Evolutionary conservation across 2,113 vertebrate genomes (phyloP), one percentile per base, ranked within the genome.

Genomic region (Sigmodon hispidus): DNA sequence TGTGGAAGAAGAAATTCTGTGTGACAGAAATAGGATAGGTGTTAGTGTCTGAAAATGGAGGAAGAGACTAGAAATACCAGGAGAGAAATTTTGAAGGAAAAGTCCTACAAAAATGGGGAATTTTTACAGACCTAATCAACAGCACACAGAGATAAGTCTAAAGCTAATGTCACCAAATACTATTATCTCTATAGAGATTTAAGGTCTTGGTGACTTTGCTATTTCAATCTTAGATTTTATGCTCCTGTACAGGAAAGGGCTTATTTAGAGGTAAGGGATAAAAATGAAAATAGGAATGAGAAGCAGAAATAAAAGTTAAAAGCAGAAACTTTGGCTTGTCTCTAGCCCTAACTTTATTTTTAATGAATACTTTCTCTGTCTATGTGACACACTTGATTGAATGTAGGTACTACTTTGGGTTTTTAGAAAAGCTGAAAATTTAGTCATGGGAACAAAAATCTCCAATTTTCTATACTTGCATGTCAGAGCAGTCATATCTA

Each of bases 81-180:
- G 34, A 72, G 7, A 87, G 1, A 94, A n/a, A 40, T 83, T 90
- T 93, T 92, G 43, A 79, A 94, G 7, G 55, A 4, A 83, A 45
- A 91, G 12, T 31, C 22, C 84, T n/a, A 55, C 34, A 92, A 96
- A 88, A 80, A 48, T 40, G 29, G 24, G 21, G 3, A 19, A 85
- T 73, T 79, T 96, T 63, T 29, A 77, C 43, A 91, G 88, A 89
- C 21, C 36, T n/a, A 55, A 70, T 45, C 87, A 93, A 89, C 43
- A 29, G n/a, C 84, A 79, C 52, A 77, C n/a, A 94, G 69, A 87
- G 95, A 73, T 75, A 95, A 95, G 26, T 79, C 92, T 84, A 95
- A 93, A 96, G 67, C 45, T 92, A 96, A 94, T 94, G 77, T 91
- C 89, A 96, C 73, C 73, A 84, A 70, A 93, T 22, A 87, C 50